Evolutionary conservation across 2,797 vertebrate genomes (phyloP), one percentile per base, ranked within the genome.

Genomic region (Micrastur ruficollis): DNA sequence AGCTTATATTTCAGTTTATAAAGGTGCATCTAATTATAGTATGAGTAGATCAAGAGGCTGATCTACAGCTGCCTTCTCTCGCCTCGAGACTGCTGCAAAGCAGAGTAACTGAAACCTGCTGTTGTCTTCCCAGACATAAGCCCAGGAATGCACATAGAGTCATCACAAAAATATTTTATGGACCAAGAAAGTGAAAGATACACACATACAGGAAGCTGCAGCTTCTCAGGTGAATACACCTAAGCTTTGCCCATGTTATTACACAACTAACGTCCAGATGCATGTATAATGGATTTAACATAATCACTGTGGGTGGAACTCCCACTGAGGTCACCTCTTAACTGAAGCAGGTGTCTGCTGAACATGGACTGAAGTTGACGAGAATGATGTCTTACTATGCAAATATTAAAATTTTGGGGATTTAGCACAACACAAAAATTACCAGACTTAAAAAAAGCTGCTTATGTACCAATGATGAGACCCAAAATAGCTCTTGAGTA

Each of bases 221-320:
- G 59, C 72, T 68, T 63, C 79, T 85, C 71, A 71, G 72, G 86
- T 81, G 86, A 58, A 21, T 40, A 21, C 38, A 62, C 0, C 32
- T 23, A 25, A 34, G 86, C 61, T 85, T 67, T 71, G 56, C 46
- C 62, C 1, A 0, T 40, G 47, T 34, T 42, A 52, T 86, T 92
- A 89, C 75, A 79, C 88, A 95, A 81, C 63, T n/a, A 29, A 34
- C 2, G 81, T 13, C 75, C 94, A 88, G 93, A 79, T 94, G 87
- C 63, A 2, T 26, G 42, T 86, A 29, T 96, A 95, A 95, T 83
- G 79, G 97, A 92, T 96, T 97, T 97, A 97, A 81, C 74, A 16
- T 97, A 96, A 97, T 97, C 95, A 40, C 90, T 74, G 40, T 1
- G 50, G 63, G 14, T 61, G 53, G 67, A 90, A 55, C 90, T 93